Conservation (phyloP, 2,888 invertebrate genomes). For the Tanytarsus gracilentus region DNA sequence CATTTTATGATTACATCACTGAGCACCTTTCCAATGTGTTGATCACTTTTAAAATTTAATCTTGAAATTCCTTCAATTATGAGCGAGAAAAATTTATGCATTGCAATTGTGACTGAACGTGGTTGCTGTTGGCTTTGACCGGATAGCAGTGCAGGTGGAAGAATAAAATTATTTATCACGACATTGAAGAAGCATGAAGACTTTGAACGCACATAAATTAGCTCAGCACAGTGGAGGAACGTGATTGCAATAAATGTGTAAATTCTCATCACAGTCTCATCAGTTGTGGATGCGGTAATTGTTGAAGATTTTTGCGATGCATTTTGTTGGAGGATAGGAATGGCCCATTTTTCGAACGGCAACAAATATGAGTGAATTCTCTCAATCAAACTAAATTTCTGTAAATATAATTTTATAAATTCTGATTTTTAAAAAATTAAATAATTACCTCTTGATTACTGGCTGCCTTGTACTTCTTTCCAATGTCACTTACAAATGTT, state of each 20-base stretch:
- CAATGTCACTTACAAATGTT: slow-evolving; percentile 34
- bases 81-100: slow-evolving; percentile 47
- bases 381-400: slow-evolving; percentile 31
- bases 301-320: background rate
- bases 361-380: slow-evolving; percentile 38
- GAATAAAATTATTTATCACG: slow-evolving; percentile 45
- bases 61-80: slow-evolving; percentile 47
- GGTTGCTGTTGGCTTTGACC: slow-evolving; percentile 42
- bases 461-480: slow-evolving; percentile 36
- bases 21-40: slow-evolving; percentile 44
- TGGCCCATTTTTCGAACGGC: slow-evolving; percentile 38
- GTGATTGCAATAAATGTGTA: slow-evolving; percentile 42
- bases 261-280: slow-evolving; percentile 38
- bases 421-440: no score
- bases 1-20: slow-evolving; percentile 45
- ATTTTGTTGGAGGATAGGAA: slow-evolving; percentile 2
- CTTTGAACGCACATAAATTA: slow-evolving; percentile 38
- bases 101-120: slow-evolving; percentile 42
- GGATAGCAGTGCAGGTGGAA: slow-evolving; percentile 45
- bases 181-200: slow-evolving; percentile 45
- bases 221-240: slow-evolving; percentile 39
- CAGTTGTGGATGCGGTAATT: slow-evolving; percentile 32
- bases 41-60: slow-evolving; percentile 44
- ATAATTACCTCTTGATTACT: no score
- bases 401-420: no score